Evolutionary conservation across 2,888 invertebrate species (phyloP).

Genomic region (Leptinotarsa haldemani): DNA sequence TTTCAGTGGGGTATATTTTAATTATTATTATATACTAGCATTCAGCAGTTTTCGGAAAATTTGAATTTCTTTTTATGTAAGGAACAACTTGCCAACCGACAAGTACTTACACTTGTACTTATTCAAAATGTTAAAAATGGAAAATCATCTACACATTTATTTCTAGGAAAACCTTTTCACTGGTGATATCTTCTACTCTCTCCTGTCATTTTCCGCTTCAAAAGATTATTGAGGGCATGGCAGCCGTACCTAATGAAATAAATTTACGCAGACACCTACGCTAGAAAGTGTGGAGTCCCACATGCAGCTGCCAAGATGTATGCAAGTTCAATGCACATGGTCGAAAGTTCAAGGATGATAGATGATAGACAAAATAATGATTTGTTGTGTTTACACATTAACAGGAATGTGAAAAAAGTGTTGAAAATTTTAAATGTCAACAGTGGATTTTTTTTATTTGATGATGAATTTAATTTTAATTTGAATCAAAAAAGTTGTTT

Average conservation of each 20-base stretch:
- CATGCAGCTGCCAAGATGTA: conserved; percentile 39
- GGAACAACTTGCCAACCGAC: too few relatives aligned
- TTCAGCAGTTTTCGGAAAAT: too few relatives aligned
- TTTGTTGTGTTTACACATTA: background rate
- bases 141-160: too few relatives aligned
- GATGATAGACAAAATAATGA: background rate
- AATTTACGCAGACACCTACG: conserved; percentile 31
- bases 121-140: too few relatives aligned
- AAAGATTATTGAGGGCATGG: conserved; percentile 10
- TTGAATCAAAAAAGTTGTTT: too few relatives aligned
- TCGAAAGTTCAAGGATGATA: conserved; percentile 51
- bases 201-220: background rate
- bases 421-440: background rate
- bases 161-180: background rate
- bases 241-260: conserved; percentile 24
- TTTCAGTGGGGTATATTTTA: too few relatives aligned
- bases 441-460: too few relatives aligned
- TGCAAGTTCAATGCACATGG: conserved; percentile 54
- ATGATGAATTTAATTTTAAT: too few relatives aligned
- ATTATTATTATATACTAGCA: too few relatives aligned
- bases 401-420: background rate
- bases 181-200: background rate
- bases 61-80: too few relatives aligned
- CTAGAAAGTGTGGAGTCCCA: conserved; percentile 19
- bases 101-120: too few relatives aligned